Conservation (phyloP, 2,797 vertebrate species). For the Cynopterus sphinx region DNA sequence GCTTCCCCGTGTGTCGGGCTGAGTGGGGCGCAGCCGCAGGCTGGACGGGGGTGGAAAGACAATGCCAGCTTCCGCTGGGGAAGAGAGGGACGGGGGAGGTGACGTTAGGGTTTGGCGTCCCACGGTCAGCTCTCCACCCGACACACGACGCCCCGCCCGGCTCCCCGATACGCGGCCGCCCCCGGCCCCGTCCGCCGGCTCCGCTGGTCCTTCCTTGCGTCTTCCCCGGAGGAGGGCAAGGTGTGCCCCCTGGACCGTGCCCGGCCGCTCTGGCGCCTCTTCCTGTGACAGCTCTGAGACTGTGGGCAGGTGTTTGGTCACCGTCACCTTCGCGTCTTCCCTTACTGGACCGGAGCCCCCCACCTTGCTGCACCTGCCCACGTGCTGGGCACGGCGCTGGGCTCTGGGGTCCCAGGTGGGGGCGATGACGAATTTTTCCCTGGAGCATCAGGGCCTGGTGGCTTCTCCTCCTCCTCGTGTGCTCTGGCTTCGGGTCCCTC, state of each 20-base stretch:
- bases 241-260: no score
- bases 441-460: neutral
- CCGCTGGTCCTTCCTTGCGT: fast-evolving
- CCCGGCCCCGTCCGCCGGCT: neutral
- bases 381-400: neutral
- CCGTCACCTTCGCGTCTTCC: neutral
- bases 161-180: fast-evolving
- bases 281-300: neutral
- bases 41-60: neutral
- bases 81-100: neutral
- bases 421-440: neutral
- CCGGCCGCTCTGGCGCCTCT: no score
- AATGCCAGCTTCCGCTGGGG: neutral
- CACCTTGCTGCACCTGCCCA: neutral
- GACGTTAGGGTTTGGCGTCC: neutral
- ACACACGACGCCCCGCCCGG: neutral
- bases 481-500: neutral
- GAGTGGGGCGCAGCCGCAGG: neutral
- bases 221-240: neutral
- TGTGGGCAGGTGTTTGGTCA: neutral
- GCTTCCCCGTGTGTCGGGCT: fast-evolving
- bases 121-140: neutral
- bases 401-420: neutral
- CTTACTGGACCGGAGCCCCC: neutral
- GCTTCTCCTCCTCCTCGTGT: neutral